Percentiles rank a stretch among this genome's conserved stretches.
Conservation (phyloP, 2,888 invertebrate genomes). For the Iselma pallidipennis region DNA sequence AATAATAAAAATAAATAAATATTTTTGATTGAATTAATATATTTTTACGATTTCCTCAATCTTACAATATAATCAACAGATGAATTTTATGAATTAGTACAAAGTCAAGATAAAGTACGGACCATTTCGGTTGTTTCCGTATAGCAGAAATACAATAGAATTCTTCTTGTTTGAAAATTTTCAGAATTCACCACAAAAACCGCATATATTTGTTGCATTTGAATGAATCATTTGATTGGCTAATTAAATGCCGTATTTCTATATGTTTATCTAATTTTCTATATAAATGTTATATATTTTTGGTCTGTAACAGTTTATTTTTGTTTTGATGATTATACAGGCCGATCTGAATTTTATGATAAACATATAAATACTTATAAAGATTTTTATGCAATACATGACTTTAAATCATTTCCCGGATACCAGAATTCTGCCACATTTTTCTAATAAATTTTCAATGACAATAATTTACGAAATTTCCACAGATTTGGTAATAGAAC, state of each 20-base stretch:
- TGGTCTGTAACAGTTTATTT: slow-evolving; percentile 20
- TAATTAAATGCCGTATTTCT: not conserved
- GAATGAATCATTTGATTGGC: slow-evolving; percentile 8
- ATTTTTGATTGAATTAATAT: not conserved
- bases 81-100: too few relatives aligned
- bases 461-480: too few relatives aligned
- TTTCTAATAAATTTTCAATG: slow-evolving; percentile 6
- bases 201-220: slow-evolving; percentile 2
- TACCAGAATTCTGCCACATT: not conserved
- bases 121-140: too few relatives aligned
- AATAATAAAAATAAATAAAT: not conserved
- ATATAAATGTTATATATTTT: slow-evolving; percentile 14
- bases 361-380: slow-evolving; percentile 6
- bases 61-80: slow-evolving; percentile 1
- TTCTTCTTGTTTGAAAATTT: not conserved
- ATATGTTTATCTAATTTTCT: slow-evolving; percentile 15
- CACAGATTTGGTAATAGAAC: too few relatives aligned
- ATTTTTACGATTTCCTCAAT: slow-evolving; percentile 17
- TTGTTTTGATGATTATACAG: slow-evolving; percentile 8
- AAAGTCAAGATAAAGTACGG: too few relatives aligned
- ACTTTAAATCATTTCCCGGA: slow-evolving; percentile 1
- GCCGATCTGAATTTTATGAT: slow-evolving; percentile 11
- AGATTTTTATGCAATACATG: slow-evolving; percentile 10
- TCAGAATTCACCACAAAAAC: slow-evolving; percentile 3
- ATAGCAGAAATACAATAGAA: too few relatives aligned